Base-by-base conservation (phyloP, 2,797 vertebrate species). In the Cyclopterus lumpus region DNA sequence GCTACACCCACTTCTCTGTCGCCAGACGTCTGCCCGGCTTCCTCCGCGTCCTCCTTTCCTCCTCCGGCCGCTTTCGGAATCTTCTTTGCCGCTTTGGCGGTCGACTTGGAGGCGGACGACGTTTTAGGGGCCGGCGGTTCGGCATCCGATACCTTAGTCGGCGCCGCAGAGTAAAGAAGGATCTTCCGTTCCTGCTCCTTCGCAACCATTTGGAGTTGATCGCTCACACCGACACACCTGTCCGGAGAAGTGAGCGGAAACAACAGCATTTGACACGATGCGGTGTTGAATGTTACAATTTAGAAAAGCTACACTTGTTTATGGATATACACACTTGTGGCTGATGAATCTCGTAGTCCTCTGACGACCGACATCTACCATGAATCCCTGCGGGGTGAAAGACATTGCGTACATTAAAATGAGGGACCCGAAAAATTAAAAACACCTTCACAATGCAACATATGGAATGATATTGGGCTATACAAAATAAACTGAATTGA, bases 351-450 rank as follows among this genome's bases (percentile, higher is more conserved):
- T 99, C 12, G 97, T 99, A 0, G 96, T 98, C 73, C 98, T 95
- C 88, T 99, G 98, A 2, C 98, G 95, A 32, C 98, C 98, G 86
- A 96, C 96, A 5, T 99, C 98, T 79, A 96, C 97, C 97, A 99
- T 97, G 86, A 99, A 98, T 1, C 97, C 97, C 98, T 99, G 88
- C 32, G 83, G 54, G 24, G 7, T 7, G 4, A 60, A 62, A 79
- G 9, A 65, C 7, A 69, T 26, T 36, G 61, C 24, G 51, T 3
- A 32, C 1, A 49, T 14, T 30, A 8, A 26, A 57, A 42, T 30
- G 18, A 48, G 8, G 30, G 9, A 61, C 0, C 10, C 24, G 4
- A 24, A 54, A 71, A 28, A 18, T 7, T 16, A n/a, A 16, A 49
- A 71, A 49, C 6, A 32, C 1, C 3, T 60, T 30, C 62, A 38